Evolutionary conservation across 2,797 vertebrate genomes (phyloP).

Genomic region (Myotis findleyi): DNA sequence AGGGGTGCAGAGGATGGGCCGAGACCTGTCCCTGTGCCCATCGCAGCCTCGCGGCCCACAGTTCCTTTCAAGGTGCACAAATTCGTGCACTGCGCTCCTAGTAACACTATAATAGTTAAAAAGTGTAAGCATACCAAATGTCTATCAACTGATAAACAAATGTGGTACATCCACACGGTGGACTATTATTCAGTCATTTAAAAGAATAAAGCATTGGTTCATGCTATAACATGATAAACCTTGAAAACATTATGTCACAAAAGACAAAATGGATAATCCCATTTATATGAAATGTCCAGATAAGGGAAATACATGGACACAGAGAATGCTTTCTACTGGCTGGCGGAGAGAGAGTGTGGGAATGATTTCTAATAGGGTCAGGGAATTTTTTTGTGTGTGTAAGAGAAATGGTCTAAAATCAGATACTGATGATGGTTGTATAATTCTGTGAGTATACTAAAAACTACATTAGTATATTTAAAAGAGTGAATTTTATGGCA

Average conservation of each 20-base stretch:
- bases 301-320: neutral
- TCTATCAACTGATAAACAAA: neutral
- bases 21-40: too few species aligned
- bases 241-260: neutral
- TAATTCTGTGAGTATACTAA: neutral
- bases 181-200: neutral
- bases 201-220: neutral
- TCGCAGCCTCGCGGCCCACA: too few species aligned
- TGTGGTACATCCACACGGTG: neutral
- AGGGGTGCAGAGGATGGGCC: rapidly evolving
- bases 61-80: too few species aligned
- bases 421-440: neutral
- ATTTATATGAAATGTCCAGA: neutral
- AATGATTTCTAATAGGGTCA: neutral
- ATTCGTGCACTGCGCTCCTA: too few species aligned
- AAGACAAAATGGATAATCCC: neutral
- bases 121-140: neutral
- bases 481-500: neutral
- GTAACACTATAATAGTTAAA: neutral
- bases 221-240: neutral
- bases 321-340: neutral
- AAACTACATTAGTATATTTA: neutral
- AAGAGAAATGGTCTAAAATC: constrained; percentile 7
- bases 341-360: neutral
- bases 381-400: neutral